These are phyloP conservation scores for Parthenolecanium corni DNA, from an alignment of 2,888 invertebrate species.

Conservation along the genomic window DNA sequence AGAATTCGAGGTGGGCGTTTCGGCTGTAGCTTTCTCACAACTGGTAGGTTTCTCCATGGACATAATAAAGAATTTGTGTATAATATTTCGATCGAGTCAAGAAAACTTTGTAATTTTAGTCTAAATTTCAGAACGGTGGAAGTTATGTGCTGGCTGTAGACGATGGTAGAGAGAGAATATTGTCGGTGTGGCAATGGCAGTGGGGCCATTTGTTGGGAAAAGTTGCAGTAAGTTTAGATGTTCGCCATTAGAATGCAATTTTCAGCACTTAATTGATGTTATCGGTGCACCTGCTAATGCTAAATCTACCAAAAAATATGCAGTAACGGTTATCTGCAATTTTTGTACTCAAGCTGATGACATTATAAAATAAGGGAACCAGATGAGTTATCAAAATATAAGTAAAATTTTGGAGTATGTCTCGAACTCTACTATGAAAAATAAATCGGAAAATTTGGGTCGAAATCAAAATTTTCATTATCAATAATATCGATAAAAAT, in stretches of 20 bases:
- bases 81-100: too few species aligned
- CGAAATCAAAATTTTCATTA: too few species aligned
- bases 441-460: too few species aligned
- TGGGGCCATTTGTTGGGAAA: constrained; percentile 86
- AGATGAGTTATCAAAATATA: too few species aligned
- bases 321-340: background rate
- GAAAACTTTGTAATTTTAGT: too few species aligned
- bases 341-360: background rate
- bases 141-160: constrained; percentile 83
- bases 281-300: background rate
- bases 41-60: constrained; percentile 47
- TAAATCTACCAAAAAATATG: too few species aligned
- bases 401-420: too few species aligned
- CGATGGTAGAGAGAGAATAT: constrained; percentile 74
- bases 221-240: constrained; percentile 77
- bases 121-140: constrained; percentile 60
- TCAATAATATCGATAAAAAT: too few species aligned
- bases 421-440: too few species aligned
- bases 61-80: too few species aligned
- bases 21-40: constrained; percentile 80
- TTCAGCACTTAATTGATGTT: background rate
- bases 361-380: background rate
- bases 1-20: constrained; percentile 73
- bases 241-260: constrained; percentile 10
- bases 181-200: constrained; percentile 93